phyloP scores from a whole-genome alignment of 1,140 invertebrate species.

The Polyergus mexicanus region DNA sequence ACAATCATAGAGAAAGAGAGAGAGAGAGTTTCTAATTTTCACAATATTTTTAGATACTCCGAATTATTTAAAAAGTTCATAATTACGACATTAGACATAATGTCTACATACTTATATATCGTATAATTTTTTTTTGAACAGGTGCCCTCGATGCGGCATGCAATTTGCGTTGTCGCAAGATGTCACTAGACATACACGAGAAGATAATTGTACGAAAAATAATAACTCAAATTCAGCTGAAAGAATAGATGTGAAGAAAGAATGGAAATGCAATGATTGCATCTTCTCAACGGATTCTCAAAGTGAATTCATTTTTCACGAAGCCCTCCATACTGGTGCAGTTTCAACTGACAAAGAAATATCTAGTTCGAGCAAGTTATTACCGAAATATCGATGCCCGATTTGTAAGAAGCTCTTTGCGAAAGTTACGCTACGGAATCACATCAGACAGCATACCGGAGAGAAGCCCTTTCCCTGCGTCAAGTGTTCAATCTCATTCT shows the following conservation, averaged over 20 bases:
- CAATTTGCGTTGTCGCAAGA: slow-evolving; percentile 91
- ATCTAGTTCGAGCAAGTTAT: slow-evolving; percentile 79
- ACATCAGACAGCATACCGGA: slow-evolving; percentile 91
- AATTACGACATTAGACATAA: not conserved
- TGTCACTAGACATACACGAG: slow-evolving; percentile 89
- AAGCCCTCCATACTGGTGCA: slow-evolving; percentile 88
- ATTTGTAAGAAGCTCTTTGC: slow-evolving; percentile 90
- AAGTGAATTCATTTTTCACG: slow-evolving; percentile 90
- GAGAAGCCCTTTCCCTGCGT: slow-evolving; percentile 92
- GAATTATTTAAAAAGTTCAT: no score
- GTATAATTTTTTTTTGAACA: slow-evolving; percentile 77
- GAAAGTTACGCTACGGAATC: slow-evolving; percentile 90
- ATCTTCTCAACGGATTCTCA: slow-evolving; percentile 84
- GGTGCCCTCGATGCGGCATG: slow-evolving; percentile 90
- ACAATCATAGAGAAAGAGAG: no score
- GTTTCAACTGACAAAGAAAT: slow-evolving; percentile 79
- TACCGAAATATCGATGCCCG: slow-evolving; percentile 88
- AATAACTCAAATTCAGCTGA: not conserved
- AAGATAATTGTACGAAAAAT: slow-evolving; percentile 70
- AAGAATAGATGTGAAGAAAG: not conserved
- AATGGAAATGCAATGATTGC: slow-evolving; percentile 85
- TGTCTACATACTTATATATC: not conserved
- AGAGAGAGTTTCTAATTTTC: not conserved
- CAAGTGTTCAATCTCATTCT: slow-evolving; percentile 89
- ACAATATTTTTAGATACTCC: not conserved